Evolutionary conservation across 2,113 vertebrate genomes (phyloP).

Genomic region (Nesospiza acunhae): DNA sequence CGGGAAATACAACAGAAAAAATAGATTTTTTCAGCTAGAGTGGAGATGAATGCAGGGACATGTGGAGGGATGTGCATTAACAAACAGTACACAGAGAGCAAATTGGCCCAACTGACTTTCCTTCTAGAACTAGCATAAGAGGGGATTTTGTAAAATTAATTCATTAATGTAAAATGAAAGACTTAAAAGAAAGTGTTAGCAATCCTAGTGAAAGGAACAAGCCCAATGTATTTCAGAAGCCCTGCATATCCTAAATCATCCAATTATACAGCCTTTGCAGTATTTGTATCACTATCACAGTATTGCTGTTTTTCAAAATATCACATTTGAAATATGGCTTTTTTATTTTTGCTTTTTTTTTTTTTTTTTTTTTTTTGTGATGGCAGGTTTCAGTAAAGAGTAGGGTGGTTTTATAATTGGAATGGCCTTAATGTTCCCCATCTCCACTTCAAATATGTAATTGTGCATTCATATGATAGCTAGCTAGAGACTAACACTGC

Average conservation of each 20-base stretch:
- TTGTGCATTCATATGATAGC: not conserved
- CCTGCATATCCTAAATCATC: not conserved
- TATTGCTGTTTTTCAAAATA: not conserved
- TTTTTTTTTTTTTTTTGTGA: not conserved
- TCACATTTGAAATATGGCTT: not conserved
- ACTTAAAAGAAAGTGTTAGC: not conserved
- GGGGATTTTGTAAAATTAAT: conserved; percentile 9
- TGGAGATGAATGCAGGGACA: not conserved
- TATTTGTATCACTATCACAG: not conserved
- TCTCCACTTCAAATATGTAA: not conserved
- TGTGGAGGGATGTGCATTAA: not conserved
- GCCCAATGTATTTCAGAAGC: not conserved
- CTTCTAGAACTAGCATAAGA: not conserved
- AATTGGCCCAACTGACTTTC: not conserved
- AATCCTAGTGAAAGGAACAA: not conserved
- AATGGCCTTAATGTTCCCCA: not conserved
- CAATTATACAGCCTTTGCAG: not conserved
- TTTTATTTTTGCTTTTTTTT: not conserved
- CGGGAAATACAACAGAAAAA: not conserved
- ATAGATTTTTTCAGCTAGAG: not conserved
- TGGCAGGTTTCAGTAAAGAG: not conserved
- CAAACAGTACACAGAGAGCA: not conserved
- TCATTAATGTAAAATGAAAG: not conserved
- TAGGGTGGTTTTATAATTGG: not conserved
- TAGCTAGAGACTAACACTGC: not conserved